Percentiles rank a stretch among this genome's conserved stretches.
These are phyloP conservation scores for Chaetodon auriga DNA, from an alignment of 2,113 vertebrate genomes.

Conservation along the genomic window DNA sequence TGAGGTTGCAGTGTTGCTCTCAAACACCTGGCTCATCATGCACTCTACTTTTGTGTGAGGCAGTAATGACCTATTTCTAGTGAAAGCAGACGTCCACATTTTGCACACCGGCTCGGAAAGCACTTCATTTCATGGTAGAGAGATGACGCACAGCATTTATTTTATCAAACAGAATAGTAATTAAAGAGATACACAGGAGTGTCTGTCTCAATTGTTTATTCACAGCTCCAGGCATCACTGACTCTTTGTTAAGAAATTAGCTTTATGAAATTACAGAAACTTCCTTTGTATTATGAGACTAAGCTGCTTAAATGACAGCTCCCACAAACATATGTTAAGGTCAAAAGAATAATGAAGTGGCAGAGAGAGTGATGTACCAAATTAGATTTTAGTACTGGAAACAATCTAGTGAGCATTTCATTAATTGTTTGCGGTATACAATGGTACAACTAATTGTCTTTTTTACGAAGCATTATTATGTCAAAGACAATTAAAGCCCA, in stretches of 20 bases:
- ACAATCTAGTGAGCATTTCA: background rate
- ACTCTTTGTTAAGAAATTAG: conserved; percentile 46
- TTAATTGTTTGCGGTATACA: background rate
- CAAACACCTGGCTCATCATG: conserved; percentile 39
- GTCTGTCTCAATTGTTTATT: conserved; percentile 59
- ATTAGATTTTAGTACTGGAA: conserved; percentile 9
- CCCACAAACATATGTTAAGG: conserved; percentile 4
- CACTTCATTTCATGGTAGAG: conserved; percentile 66
- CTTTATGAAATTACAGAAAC: conserved; percentile 36
- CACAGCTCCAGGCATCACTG: conserved; percentile 41
- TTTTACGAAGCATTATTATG: background rate
- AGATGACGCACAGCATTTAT: conserved; percentile 43
- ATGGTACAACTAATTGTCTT: background rate
- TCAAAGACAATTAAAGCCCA: background rate
- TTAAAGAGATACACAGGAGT: conserved; percentile 56
- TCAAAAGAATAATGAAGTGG: conserved; percentile 11
- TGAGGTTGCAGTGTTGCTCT: conserved; percentile 35
- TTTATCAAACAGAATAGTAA: conserved; percentile 61
- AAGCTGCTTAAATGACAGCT: conserved; percentile 25
- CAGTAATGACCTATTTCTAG: conserved; percentile 52
- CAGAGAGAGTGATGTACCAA: background rate
- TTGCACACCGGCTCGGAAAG: conserved; percentile 37
- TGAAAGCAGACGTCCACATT: conserved; percentile 52
- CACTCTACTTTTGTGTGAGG: conserved; percentile 8
- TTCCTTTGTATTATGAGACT: conserved; percentile 30